Percentiles rank a stretch among this genome's conserved stretches.
Conservation (phyloP, 2,113 vertebrate species). For the Aramus guarauna region DNA sequence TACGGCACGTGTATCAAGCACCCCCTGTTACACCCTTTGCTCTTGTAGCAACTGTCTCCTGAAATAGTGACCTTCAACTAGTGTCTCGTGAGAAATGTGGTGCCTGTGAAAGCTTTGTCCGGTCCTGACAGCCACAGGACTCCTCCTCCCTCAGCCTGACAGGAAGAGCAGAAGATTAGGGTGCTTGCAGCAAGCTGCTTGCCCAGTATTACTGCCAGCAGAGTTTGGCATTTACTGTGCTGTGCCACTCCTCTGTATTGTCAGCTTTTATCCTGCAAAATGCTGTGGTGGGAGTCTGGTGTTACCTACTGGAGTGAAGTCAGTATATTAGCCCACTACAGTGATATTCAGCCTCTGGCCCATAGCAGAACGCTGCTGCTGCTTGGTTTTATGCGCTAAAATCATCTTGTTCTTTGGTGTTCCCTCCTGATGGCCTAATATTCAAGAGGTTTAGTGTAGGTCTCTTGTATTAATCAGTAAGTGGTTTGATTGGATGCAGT, state of each 20-base stretch:
- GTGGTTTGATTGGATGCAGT: neutral
- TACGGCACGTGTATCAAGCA: neutral
- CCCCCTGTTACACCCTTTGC: neutral
- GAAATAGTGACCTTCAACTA: neutral
- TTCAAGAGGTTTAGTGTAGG: neutral
- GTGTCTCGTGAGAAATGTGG: neutral
- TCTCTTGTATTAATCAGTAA: neutral
- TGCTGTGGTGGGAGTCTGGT: neutral
- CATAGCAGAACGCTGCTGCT: neutral
- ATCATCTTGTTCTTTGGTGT: neutral
- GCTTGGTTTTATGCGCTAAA: neutral
- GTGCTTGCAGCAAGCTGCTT: neutral
- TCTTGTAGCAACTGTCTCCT: neutral
- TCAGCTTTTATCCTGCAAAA: neutral
- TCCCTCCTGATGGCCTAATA: neutral
- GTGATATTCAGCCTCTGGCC: neutral
- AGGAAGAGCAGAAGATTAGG: neutral
- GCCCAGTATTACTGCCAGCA: neutral
- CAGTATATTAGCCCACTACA: neutral
- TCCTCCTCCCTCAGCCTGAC: neutral
- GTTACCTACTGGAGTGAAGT: neutral
- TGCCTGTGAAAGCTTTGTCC: neutral
- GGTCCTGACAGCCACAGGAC: neutral
- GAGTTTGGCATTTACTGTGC: neutral
- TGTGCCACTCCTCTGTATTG: neutral